Evolutionary conservation across 92 coral and sea anemone species (phyloP).

Genomic region (Zoanthus sociatus): DNA sequence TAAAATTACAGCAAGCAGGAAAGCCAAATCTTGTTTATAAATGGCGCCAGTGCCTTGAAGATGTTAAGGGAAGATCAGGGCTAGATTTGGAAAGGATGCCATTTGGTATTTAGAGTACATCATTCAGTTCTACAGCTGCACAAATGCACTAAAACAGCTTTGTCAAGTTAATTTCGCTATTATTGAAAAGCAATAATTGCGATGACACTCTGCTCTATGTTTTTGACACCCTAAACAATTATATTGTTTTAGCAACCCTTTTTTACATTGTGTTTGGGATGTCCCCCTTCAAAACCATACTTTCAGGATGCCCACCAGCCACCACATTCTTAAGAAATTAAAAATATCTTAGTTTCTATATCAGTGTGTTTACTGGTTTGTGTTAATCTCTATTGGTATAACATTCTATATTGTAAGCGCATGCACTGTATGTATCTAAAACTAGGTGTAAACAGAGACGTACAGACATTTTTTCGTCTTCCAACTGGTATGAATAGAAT

Average conservation of each 20-base stretch:
- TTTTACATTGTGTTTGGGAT: constrained; percentile 12
- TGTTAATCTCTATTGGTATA: background rate
- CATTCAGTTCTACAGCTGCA: constrained; percentile 16
- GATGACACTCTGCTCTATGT: background rate
- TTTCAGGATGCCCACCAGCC: background rate
- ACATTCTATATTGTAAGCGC: background rate
- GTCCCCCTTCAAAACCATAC: background rate
- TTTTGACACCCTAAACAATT: background rate
- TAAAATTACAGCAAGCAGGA: constrained; percentile 12
- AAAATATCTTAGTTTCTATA: background rate
- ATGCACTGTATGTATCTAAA: background rate
- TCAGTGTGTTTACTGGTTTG: background rate
- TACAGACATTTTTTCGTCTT: no score
- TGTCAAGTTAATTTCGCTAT: background rate
- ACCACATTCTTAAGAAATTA: background rate
- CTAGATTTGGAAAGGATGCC: constrained; percentile 55
- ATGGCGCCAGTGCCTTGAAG: constrained; percentile 24
- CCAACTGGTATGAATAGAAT: no score
- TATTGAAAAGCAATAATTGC: background rate
- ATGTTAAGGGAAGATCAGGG: constrained; percentile 46
- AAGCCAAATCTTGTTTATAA: constrained; percentile 39
- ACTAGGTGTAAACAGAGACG: no score
- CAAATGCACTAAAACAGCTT: constrained; percentile 31
- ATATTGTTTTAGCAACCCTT: background rate
- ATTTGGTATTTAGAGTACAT: constrained; percentile 12